phyloP scores from a whole-genome alignment of 2,888 invertebrate genomes.

The Homarus gammarus region DNA sequence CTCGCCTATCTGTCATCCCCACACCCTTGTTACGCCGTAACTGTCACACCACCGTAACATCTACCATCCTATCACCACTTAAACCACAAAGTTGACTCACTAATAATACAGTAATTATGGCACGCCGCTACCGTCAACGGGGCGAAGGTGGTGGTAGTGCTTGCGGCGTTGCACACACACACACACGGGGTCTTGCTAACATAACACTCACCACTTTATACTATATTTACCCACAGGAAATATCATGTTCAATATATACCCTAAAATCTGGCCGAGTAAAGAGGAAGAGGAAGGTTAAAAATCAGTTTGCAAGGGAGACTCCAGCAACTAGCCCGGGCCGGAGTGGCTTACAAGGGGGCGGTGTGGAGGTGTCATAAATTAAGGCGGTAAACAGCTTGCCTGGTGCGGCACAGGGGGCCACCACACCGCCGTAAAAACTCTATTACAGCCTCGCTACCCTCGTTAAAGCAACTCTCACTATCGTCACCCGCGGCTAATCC shows the following conservation, averaged over 20 bases:
- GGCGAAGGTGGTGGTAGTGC: slow-evolving; percentile 35
- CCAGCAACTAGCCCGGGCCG: not conserved
- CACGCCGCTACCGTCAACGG: slow-evolving; percentile 52
- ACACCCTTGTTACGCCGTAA: slow-evolving; percentile 49
- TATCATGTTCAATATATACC: not conserved
- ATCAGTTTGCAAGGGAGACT: not conserved
- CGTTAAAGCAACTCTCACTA: slow-evolving; percentile 44
- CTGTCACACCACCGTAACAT: slow-evolving; percentile 53
- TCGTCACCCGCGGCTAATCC: slow-evolving; percentile 23
- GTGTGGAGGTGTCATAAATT: slow-evolving; percentile 58
- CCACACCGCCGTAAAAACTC: slow-evolving; percentile 55
- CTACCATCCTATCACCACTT: slow-evolving; percentile 57
- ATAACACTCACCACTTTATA: not conserved
- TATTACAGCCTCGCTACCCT: slow-evolving; percentile 55
- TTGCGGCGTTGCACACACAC: slow-evolving; percentile 35
- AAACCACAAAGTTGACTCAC: slow-evolving; percentile 62
- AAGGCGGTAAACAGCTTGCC: slow-evolving; percentile 58
- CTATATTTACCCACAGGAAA: not conserved
- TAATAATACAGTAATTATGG: slow-evolving; percentile 66
- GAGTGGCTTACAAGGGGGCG: slow-evolving; percentile 41
- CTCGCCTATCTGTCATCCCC: slow-evolving; percentile 34
- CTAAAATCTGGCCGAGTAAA: not conserved
- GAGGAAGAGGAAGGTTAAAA: not conserved
- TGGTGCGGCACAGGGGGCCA: slow-evolving; percentile 46
- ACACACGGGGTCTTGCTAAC: not conserved